These are phyloP conservation scores for Hesperophylax magnus DNA, from an alignment of 1,140 invertebrate genomes.

Conservation along the genomic window DNA sequence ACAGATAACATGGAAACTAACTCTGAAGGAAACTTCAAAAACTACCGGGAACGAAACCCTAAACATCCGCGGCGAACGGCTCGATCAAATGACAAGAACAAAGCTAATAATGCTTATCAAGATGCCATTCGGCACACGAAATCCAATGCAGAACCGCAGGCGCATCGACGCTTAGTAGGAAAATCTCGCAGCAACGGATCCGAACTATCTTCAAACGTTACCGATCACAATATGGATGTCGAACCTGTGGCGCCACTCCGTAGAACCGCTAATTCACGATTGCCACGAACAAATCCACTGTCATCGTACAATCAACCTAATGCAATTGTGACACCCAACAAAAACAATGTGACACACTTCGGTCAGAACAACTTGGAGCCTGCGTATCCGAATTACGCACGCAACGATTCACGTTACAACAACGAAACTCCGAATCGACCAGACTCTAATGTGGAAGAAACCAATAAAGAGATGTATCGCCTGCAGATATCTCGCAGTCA, in stretches of 20 bases:
- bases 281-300: conserved; percentile 71
- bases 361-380: conserved; percentile 60
- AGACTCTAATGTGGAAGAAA: conserved; percentile 69
- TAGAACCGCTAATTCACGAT: conserved; percentile 65
- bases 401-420: conserved; percentile 28
- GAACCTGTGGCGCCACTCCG: conserved; percentile 67
- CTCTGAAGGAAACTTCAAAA: conserved; percentile 69
- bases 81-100: conserved; percentile 59
- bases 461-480: conserved; percentile 70
- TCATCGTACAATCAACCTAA: conserved; percentile 65
- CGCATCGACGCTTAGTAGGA: conserved; percentile 44
- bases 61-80: conserved; percentile 65
- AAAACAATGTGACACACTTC: conserved; percentile 66
- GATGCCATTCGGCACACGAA: conserved; percentile 49
- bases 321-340: conserved; percentile 1
- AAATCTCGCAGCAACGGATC: conserved; percentile 61
- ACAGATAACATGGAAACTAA: conserved; percentile 71
- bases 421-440: conserved; percentile 56
- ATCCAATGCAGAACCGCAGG: conserved; percentile 50
- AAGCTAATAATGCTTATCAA: conserved; percentile 56
- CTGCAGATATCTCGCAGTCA: conserved; percentile 69
- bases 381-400: conserved; percentile 12
- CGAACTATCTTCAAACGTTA: conserved; percentile 23
- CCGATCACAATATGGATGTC: conserved; percentile 54
- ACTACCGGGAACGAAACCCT: conserved; percentile 68